Evolutionary conservation across 2,888 invertebrate genomes (phyloP).

Genomic region (Cancer borealis): DNA sequence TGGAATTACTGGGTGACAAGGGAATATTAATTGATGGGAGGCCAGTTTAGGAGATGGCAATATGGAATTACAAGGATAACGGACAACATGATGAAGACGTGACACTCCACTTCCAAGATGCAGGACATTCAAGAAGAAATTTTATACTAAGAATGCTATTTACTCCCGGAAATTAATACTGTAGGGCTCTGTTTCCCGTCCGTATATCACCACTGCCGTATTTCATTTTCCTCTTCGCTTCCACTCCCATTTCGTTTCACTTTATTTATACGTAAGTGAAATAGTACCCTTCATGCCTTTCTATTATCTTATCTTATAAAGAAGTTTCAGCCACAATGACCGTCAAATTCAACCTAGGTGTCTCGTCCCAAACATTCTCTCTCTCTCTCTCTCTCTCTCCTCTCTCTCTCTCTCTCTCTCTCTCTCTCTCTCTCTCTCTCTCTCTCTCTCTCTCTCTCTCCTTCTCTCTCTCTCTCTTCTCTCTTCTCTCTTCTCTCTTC

Average conservation of each 20-base stretch:
- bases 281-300: background rate
- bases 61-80: background rate
- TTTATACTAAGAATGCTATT: constrained; percentile 3
- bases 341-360: background rate
- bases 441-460: background rate
- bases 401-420: no score
- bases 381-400: background rate
- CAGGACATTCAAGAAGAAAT: constrained; percentile 8
- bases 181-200: constrained; percentile 1
- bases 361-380: background rate
- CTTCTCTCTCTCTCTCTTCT: background rate
- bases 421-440: no score
- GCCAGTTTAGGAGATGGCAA: background rate
- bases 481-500: no score
- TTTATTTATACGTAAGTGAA: background rate
- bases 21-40: background rate
- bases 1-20: background rate
- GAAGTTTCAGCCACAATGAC: background rate
- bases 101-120: background rate
- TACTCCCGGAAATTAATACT: constrained; percentile 20
- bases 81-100: background rate
- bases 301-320: background rate
- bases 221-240: background rate
- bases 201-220: constrained; percentile 6
- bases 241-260: background rate